Evolutionary conservation across 2,888 invertebrate genomes (phyloP), one percentile per base, ranked within the genome.

Genomic region (Trichopria drosophilae): DNA sequence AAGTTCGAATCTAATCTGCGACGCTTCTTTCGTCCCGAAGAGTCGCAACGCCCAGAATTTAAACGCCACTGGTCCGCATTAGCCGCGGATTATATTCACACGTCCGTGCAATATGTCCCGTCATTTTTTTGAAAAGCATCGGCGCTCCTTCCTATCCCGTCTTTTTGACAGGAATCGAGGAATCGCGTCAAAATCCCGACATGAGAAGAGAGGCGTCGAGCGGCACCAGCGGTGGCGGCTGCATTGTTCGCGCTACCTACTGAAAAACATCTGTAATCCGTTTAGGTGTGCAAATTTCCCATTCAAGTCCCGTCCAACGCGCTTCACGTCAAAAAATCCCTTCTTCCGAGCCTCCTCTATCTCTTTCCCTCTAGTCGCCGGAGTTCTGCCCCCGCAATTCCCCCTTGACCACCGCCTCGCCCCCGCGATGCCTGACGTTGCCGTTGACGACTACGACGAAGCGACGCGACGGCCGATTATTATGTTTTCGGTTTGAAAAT

Each of bases 231-330:
- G 6, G 10, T 9, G 6, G 10, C 35, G 35, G n/a, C 18, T 19
- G 35, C 35, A 3, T 16, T 5, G 6, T 35, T n/a, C 18, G n/a
- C 10, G n/a, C 18, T 16, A 26, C 28, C 3, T 22, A 10, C 55
- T 42, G 58, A 61, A 68, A 72, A 73, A 75, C 73, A 74, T 73
- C 73, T 74, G 74, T 74, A 74, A 74, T 74, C 74, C 73, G 73
- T 74, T 74, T 74, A 74, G 63, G 68, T 71, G 73, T 72, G 74
- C 74, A 72, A 74, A 74, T 74, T 74, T 71, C 55, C 67, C 62
- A 69, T 73, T 72, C 64, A 71, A 45, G 52, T 36, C 16, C 45
- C 36, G 31, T 53, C 55, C 51, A 43, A 39, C 43, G 51, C 57
- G n/a, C n/a, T 18, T 20, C 13, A 20, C 28, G 24, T 12, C 20